Percentiles rank a stretch among this genome's conserved stretches.
Conservation (phyloP, 2,797 vertebrate genomes). For the Liparis tanakae region DNA sequence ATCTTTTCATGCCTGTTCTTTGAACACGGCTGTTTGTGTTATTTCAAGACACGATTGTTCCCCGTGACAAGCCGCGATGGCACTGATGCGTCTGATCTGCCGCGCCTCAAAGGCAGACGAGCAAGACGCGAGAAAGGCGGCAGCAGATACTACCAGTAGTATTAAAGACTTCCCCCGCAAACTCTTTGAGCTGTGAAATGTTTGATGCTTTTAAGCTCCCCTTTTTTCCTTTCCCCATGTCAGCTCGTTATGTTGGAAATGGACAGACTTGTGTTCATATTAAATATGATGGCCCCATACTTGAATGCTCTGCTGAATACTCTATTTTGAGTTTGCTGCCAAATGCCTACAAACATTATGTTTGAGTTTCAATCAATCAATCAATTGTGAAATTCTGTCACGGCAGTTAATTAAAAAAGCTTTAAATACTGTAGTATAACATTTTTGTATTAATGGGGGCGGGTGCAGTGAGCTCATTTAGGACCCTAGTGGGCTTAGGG, state of each 20-base stretch:
- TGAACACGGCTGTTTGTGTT: conserved; percentile 77
- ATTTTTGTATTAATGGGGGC: not conserved
- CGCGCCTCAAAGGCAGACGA: conserved; percentile 69
- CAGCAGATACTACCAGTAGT: conserved; percentile 61
- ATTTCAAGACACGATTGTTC: conserved; percentile 77
- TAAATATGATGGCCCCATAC: not conserved
- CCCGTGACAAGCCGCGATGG: conserved; percentile 66
- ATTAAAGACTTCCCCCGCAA: conserved; percentile 70
- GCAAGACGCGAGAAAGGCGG: conserved; percentile 34
- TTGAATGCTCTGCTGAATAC: not conserved
- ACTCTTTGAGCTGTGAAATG: conserved; percentile 73
- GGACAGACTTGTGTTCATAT: not conserved
- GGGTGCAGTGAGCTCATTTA: too few species aligned
- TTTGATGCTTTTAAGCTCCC: conserved; percentile 67
- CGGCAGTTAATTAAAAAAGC: not conserved
- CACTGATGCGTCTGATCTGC: conserved; percentile 74
- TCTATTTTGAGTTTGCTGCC: not conserved
- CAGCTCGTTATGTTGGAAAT: conserved; percentile 10
- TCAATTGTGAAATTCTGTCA: not conserved
- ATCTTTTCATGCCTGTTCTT: conserved; percentile 73
- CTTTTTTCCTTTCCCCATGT: conserved; percentile 28
- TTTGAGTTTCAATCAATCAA: not conserved
- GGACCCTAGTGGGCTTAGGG: too few species aligned
- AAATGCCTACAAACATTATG: not conserved
- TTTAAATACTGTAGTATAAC: not conserved